phyloP scores from a whole-genome alignment of 2,113 vertebrate genomes.

The Tringa solitaria region DNA sequence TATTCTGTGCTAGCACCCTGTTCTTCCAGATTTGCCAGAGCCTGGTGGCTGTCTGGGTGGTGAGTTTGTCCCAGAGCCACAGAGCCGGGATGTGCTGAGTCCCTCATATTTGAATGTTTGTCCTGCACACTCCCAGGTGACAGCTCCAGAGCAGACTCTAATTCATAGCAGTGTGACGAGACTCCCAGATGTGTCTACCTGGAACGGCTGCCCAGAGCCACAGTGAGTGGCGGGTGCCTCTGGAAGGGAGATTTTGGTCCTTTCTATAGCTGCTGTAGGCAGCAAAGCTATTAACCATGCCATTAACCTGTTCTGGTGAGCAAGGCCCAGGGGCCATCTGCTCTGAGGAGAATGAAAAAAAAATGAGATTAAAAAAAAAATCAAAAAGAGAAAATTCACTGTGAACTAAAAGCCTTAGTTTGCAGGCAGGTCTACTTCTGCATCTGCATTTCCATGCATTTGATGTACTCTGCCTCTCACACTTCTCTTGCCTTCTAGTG shows the following conservation, averaged over 20 bases:
- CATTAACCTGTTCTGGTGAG: neutral
- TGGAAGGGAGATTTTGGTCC: neutral
- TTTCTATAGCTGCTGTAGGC: neutral
- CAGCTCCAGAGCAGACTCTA: neutral
- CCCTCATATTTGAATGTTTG: neutral
- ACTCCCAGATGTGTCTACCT: rapidly evolving
- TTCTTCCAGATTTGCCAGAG: neutral
- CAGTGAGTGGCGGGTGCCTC: neutral
- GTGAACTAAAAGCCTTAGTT: conserved; percentile 2
- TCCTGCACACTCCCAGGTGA: neutral
- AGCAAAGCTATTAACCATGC: neutral
- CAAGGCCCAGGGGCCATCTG: neutral
- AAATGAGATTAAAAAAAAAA: neutral
- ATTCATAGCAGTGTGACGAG: neutral
- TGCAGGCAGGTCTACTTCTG: conserved; percentile 6
- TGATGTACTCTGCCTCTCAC: neutral
- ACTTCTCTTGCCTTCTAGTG: neutral
- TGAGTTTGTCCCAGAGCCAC: neutral
- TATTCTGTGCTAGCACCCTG: neutral
- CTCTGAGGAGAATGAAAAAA: conserved; percentile 3
- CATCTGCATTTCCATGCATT: conserved; percentile 13
- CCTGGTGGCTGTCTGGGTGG: neutral
- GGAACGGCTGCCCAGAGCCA: neutral
- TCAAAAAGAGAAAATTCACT: neutral
- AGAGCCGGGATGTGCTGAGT: rapidly evolving